Evolutionary conservation across 1,140 invertebrate genomes (phyloP).

Genomic region (Eulimnadia texana): DNA sequence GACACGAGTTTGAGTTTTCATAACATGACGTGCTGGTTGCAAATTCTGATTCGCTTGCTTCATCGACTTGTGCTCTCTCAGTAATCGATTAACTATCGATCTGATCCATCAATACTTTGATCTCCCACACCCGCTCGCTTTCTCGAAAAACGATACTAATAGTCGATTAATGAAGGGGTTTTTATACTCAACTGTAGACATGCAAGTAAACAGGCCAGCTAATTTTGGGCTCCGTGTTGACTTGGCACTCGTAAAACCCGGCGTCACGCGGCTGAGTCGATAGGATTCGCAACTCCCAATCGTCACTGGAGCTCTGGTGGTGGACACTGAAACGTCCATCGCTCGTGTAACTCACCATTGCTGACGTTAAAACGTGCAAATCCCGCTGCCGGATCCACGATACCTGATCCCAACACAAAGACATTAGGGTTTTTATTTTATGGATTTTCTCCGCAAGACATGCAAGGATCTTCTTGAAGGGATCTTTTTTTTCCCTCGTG

Average conservation of each 20-base stretch:
- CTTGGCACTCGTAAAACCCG: conserved; percentile 63
- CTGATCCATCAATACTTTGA: too few relatives aligned
- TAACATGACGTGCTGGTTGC: too few relatives aligned
- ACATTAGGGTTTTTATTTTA: too few relatives aligned
- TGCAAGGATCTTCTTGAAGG: not conserved
- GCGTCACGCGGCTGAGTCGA: conserved; percentile 44
- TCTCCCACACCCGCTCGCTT: too few relatives aligned
- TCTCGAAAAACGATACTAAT: too few relatives aligned
- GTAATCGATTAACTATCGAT: too few relatives aligned
- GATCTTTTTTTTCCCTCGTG: too few relatives aligned
- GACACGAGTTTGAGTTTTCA: not conserved
- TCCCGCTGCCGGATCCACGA: conserved; percentile 61
- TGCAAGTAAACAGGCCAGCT: conserved; percentile 49
- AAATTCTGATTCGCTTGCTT: too few relatives aligned
- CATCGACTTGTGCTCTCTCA: too few relatives aligned
- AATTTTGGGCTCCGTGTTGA: conserved; percentile 62
- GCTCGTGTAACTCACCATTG: conserved; percentile 48
- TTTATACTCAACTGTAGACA: conserved; percentile 61
- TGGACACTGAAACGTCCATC: conserved; percentile 44
- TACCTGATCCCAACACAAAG: conserved; percentile 36
- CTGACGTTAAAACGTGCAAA: conserved; percentile 57
- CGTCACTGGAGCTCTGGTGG: conserved; percentile 31
- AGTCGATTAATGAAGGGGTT: too few relatives aligned
- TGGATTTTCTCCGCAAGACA: not conserved
- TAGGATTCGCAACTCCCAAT: conserved; percentile 51